Conservation (phyloP, 2,888 invertebrate species). For the Drosophila recens region DNA sequence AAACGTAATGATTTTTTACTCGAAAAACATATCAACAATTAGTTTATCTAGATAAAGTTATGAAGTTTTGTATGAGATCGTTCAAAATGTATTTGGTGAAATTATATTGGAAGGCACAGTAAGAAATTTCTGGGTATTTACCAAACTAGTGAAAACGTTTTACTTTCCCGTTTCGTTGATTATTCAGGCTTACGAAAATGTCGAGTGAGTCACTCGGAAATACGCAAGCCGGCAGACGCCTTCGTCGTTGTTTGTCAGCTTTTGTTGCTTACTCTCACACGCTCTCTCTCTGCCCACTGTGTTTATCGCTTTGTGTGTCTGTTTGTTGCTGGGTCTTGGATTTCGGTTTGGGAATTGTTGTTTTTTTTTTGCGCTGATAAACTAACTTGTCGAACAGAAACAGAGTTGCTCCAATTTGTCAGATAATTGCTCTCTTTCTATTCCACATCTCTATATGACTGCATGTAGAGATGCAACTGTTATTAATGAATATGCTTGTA, state of each 20-base stretch:
- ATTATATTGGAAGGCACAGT: constrained; percentile 2
- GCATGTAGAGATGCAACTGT: constrained; percentile 48
- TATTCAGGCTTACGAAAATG: constrained; percentile 45
- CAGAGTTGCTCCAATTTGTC: constrained; percentile 40
- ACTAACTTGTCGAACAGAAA: constrained; percentile 34
- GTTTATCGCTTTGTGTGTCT: constrained; percentile 30
- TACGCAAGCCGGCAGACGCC: constrained; percentile 42
- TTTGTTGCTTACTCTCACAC: constrained; percentile 9
- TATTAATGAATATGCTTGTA: constrained; percentile 24
- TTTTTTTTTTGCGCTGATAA: constrained; percentile 35
- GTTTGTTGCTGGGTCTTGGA: constrained; percentile 15
- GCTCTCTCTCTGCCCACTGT: constrained; percentile 39
- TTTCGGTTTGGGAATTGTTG: constrained; percentile 4
- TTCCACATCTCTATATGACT: constrained; percentile 8
- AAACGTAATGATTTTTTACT: too few relatives aligned
- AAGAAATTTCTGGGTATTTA: constrained; percentile 25
- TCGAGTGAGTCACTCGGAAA: constrained; percentile 48
- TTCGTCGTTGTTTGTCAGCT: constrained; percentile 1
- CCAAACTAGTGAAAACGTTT: constrained; percentile 21
- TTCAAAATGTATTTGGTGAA: neutral
- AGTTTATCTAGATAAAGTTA: neutral
- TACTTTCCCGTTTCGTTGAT: constrained; percentile 7
- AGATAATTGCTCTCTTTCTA: constrained; percentile 22
- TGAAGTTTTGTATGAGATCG: neutral
- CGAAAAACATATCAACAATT: too few relatives aligned